Percentiles rank a stretch among this genome's conserved stretches.
Evolutionary conservation across 30 jellyfish, hydroid and myxozoan genomes (phyloP).

Genomic region (Aurelia aurita complex sp. Pacific): DNA sequence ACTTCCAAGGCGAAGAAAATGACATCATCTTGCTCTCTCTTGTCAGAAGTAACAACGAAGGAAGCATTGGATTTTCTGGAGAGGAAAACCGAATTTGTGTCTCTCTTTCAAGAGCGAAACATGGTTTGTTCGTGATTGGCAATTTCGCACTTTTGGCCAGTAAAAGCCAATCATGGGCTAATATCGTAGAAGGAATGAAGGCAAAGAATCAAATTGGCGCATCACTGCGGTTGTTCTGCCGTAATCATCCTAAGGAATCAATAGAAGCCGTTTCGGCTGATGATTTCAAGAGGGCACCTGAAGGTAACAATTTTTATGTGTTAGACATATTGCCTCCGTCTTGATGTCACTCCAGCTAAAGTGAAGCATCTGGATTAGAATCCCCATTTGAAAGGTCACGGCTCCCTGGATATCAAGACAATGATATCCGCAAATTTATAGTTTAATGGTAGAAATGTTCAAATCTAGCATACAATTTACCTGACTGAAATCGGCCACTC

Average conservation of each 20-base stretch:
- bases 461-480: no score
- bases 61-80: conserved; percentile 74
- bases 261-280: conserved; percentile 27
- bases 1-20: conserved; percentile 95
- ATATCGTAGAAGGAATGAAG: conserved; percentile 48
- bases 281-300: conserved; percentile 80
- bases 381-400: no score
- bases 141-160: conserved; percentile 59
- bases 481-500: no score
- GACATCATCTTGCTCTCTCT: conserved; percentile 83
- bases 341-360: no score
- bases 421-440: no score
- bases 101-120: conserved; percentile 87
- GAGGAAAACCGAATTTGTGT: conserved; percentile 85
- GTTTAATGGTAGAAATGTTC: no score
- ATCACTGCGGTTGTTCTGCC: conserved; percentile 49
- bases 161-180: conserved; percentile 62
- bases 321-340: no score
- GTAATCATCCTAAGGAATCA: conserved; percentile 65
- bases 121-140: conserved; percentile 91
- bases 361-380: no score
- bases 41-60: conserved; percentile 79
- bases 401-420: no score
- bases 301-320: conserved; percentile 1
- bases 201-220: conserved; percentile 31